Evolutionary conservation across 2,113 vertebrate species (phyloP).

Genomic region (Chaetura pelagica): DNA sequence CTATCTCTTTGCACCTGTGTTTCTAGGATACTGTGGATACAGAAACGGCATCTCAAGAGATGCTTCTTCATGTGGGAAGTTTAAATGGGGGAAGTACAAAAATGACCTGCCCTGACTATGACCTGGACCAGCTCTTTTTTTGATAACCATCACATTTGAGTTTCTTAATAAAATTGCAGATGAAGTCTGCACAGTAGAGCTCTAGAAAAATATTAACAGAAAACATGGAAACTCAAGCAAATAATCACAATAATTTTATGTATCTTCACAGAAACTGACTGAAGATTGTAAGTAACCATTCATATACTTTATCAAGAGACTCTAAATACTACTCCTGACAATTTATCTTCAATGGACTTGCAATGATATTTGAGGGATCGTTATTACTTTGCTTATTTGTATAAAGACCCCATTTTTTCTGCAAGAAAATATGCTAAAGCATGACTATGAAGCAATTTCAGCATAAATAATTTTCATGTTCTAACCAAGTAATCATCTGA

Average conservation of each 20-base stretch:
- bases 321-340: neutral
- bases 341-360: slow-evolving; percentile 1
- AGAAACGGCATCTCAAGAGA: neutral
- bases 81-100: neutral
- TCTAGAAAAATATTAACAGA: neutral
- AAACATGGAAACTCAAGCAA: neutral
- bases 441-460: slow-evolving; percentile 52
- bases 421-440: slow-evolving; percentile 52
- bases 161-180: neutral
- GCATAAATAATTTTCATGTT: neutral
- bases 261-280: neutral
- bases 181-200: neutral
- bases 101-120: neutral
- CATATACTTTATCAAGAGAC: neutral
- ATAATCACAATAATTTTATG: neutral
- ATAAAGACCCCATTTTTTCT: slow-evolving; percentile 48
- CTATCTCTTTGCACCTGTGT: neutral
- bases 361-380: neutral
- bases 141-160: neutral
- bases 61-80: neutral
- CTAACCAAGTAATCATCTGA: neutral
- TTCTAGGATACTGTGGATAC: neutral
- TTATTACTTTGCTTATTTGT: slow-evolving; percentile 50
- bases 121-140: neutral
- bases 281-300: neutral